Evolutionary conservation across 2,113 vertebrate species (phyloP).

Genomic region (Urocynchramus pylzowi): DNA sequence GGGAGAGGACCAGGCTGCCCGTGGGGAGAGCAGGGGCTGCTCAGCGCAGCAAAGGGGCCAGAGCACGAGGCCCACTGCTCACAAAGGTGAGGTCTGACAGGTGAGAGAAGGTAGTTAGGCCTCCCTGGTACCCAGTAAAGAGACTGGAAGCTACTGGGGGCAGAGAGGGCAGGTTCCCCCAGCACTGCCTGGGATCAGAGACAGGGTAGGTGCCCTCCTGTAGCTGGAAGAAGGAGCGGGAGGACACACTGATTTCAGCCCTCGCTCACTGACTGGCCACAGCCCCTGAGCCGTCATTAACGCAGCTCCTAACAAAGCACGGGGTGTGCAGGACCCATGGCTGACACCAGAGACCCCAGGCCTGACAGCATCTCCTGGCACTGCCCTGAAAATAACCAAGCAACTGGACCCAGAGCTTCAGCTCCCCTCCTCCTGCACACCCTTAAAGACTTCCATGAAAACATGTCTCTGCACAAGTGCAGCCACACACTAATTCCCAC

Average conservation of each 20-base stretch:
- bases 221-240: background rate
- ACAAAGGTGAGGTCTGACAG: background rate
- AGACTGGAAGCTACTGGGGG: background rate
- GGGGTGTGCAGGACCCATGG: accelerated
- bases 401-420: constrained; percentile 72
- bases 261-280: accelerated
- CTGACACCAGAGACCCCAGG: accelerated
- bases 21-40: background rate
- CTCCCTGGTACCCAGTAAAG: background rate
- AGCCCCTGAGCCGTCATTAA: background rate
- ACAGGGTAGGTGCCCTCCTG: background rate
- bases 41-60: background rate
- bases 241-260: background rate
- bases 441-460: constrained; percentile 13
- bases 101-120: background rate
- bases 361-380: background rate
- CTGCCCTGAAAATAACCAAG: constrained; percentile 60
- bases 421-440: constrained; percentile 61
- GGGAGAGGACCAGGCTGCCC: background rate
- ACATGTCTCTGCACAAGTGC: background rate
- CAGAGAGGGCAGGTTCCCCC: background rate
- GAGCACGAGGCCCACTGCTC: background rate
- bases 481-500: constrained; percentile 65
- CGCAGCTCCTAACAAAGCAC: accelerated
- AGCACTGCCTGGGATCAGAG: background rate